A percentile compares a stretch with the other conserved stretches of the same genome.
phyloP scores from a whole-genome alignment of 2,888 invertebrate genomes.

The Colostygia pectinataria region DNA sequence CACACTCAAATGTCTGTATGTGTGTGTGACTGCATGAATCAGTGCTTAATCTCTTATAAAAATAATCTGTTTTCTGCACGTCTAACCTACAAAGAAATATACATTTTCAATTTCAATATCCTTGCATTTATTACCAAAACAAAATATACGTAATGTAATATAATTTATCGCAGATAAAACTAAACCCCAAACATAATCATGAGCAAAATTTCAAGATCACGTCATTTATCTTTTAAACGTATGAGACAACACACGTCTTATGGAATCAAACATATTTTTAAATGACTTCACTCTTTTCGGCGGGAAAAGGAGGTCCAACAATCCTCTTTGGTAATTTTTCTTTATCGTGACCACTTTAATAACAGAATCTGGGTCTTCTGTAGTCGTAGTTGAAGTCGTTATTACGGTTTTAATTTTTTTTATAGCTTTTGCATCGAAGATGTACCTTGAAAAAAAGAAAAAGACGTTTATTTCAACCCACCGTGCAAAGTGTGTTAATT shows the following conservation, averaged over 20 bases:
- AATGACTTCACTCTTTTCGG: slow-evolving; percentile 56
- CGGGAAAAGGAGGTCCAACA: slow-evolving; percentile 63
- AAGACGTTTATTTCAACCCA: no score
- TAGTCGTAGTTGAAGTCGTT: slow-evolving; percentile 27
- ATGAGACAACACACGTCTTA: slow-evolving; percentile 55
- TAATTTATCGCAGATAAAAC: neutral
- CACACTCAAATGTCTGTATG: no score
- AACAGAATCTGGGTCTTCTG: slow-evolving; percentile 35
- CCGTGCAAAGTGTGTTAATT: no score
- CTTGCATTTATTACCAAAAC: no score
- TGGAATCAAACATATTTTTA: slow-evolving; percentile 56
- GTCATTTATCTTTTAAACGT: slow-evolving; percentile 45
- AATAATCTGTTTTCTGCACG: no score
- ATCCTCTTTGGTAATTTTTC: slow-evolving; percentile 49
- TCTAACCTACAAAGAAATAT: no score
- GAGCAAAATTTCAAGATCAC: neutral
- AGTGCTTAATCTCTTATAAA: no score
- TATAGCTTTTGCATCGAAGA: neutral
- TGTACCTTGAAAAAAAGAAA: no score
- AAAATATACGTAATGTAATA: slow-evolving; percentile 3
- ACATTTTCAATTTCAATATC: no score
- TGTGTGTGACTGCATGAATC: no score
- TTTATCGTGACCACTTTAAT: slow-evolving; percentile 44
- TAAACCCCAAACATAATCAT: neutral
- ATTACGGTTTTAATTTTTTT: no score